Base-by-base conservation (phyloP, 1,140 invertebrate genomes). In the Varroa destructor region DNA sequence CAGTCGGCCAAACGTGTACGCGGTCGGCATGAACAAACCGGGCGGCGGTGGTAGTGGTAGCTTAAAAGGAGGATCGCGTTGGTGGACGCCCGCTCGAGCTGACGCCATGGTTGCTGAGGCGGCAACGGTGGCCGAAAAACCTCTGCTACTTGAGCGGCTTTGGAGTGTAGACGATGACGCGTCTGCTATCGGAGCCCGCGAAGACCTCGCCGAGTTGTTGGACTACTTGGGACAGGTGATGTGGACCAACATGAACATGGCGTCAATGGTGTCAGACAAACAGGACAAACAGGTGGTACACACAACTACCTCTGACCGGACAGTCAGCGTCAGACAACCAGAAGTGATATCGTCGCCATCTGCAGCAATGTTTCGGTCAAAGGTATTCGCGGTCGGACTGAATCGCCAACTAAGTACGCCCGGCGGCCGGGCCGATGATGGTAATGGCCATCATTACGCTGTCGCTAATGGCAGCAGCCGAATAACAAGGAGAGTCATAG, bases 141-240 rank as follows among this genome's bases (percentile, higher is more conserved):
- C 40, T 14, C 46, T 67, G 61, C 40, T 67, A 25, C 40, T 43
- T 46, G 61, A 67, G 46, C 61, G 36, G 12, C 46, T 67, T 40
- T 67, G 61, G 61, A 67, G 61, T 8, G 61, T 46, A 46, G 40
- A 67, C 61, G 40, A 46, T 67, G 36, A 12, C 40, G 12, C 12
- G 12, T 14, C 40, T 8, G 61, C 61, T 67, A 46, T 43, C 40
- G 61, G 40, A 40, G 61, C 40, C 12, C 40, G 61, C 40, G 46
- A 51, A 51, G 61, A 67, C 61, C 40, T 67, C 40, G 61, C 61
- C 61, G 61, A 67, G 61, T 67, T 67, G 40, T 46, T 67, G 61
- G 61, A 67, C 61, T 67, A 67, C 61, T 67, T 67, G 61, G 61
- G 40, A 67, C 12, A 43, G 12, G 40, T 43, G 46, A 67, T 67